Conservation (phyloP, 2,797 vertebrate genomes). For the Lophotriccus pileatus region DNA sequence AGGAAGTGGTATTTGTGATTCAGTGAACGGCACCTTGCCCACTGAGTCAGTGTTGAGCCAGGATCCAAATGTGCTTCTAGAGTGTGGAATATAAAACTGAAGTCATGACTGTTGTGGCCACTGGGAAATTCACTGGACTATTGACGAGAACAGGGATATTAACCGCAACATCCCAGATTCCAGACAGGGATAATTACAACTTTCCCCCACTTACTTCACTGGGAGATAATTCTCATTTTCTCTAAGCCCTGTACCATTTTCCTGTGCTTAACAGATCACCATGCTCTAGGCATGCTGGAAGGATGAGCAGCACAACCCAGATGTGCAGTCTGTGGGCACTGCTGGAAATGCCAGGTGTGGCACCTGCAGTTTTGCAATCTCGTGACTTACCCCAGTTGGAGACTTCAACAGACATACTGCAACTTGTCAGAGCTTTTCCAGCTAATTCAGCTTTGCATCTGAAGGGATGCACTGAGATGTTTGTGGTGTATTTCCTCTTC, state of each 20-base stretch:
- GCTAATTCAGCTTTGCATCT: background rate
- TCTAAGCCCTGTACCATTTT: background rate
- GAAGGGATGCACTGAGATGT: background rate
- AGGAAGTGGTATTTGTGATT: conserved; percentile 65
- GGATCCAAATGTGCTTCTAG: background rate
- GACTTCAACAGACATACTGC: background rate
- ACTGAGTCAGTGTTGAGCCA: conserved; percentile 57
- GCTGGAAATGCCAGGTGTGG: background rate
- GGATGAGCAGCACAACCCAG: background rate
- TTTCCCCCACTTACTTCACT: background rate
- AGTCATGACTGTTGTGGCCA: background rate
- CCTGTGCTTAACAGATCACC: background rate
- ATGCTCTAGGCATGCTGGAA: background rate
- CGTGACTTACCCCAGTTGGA: background rate
- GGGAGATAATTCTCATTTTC: background rate
- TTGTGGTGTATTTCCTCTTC: background rate
- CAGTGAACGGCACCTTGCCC: conserved; percentile 48
- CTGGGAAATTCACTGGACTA: conserved; percentile 21
- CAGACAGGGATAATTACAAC: background rate
- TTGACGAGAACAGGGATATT: background rate
- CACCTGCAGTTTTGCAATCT: background rate
- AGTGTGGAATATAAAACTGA: background rate
- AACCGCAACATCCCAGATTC: background rate
- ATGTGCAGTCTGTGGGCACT: background rate
- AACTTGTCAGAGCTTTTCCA: background rate